Percentiles rank a stretch among this genome's conserved stretches.
Evolutionary conservation across 2,888 invertebrate genomes (phyloP).

Genomic region (Apodemia duryi): DNA sequence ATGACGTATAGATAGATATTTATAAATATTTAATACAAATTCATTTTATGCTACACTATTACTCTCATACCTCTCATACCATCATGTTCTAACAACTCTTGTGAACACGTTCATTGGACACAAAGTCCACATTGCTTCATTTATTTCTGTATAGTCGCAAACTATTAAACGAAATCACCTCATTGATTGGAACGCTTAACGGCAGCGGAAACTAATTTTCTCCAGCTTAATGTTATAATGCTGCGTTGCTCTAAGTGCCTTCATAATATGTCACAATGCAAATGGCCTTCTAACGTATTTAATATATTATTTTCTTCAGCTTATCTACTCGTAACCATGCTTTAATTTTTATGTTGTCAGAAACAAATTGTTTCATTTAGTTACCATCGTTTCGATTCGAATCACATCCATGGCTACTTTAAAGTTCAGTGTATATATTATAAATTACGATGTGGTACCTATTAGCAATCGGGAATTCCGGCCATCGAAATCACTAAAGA

Average conservation of each 20-base stretch:
- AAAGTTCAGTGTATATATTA: constrained; percentile 53
- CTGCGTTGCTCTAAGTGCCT: constrained; percentile 53
- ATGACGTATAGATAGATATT: constrained; percentile 17
- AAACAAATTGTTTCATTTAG: constrained; percentile 24
- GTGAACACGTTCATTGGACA: constrained; percentile 18
- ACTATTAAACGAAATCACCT: constrained; percentile 7
- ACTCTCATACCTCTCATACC: constrained; percentile 10
- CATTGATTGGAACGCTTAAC: constrained; percentile 41
- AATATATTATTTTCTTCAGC: constrained; percentile 24
- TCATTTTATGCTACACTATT: constrained; percentile 16
- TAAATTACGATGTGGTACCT: constrained; percentile 69
- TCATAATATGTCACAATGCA: constrained; percentile 33
- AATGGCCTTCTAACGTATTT: constrained; percentile 28
- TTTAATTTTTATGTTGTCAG: constrained; percentile 29
- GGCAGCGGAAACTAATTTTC: constrained; percentile 55
- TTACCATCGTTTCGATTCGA: constrained; percentile 43
- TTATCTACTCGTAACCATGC: constrained; percentile 31
- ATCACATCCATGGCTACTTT: constrained; percentile 40
- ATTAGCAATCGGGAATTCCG: constrained; percentile 79
- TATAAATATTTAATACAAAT: constrained; percentile 6
- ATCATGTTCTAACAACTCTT: constrained; percentile 3
- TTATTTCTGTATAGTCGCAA: constrained; percentile 1
- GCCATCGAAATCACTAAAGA: constrained; percentile 91
- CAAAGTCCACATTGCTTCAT: constrained; percentile 11
- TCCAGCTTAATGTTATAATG: constrained; percentile 49